A percentile compares a stretch with the other conserved stretches of the same genome.
phyloP scores from a whole-genome alignment of 2,113 vertebrate species.

The Cephalopholis sonnerati region DNA sequence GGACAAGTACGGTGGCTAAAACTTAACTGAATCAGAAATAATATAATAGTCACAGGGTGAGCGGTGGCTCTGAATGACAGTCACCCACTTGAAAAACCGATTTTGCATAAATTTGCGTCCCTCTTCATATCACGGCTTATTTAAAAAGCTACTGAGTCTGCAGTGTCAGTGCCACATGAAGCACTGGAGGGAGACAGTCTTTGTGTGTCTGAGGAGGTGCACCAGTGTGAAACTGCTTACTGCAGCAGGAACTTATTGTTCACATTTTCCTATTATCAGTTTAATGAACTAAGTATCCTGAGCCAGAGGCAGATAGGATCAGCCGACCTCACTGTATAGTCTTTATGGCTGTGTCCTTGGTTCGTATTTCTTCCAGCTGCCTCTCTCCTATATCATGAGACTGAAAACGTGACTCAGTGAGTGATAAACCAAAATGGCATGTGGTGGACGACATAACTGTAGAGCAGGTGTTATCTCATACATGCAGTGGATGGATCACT shows the following conservation, averaged over 20 bases:
- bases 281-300: slow-evolving; percentile 52
- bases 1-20: not conserved
- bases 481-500: not conserved
- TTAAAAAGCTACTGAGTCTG: slow-evolving; percentile 59
- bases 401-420: slow-evolving; percentile 29
- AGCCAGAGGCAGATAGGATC: slow-evolving; percentile 43
- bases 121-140: slow-evolving; percentile 8
- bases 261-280: slow-evolving; percentile 61
- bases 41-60: not conserved
- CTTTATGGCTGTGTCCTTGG: slow-evolving; percentile 50
- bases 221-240: slow-evolving; percentile 62
- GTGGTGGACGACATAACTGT: not conserved
- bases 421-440: slow-evolving; percentile 20
- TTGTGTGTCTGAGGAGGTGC: slow-evolving; percentile 31
- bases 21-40: not conserved
- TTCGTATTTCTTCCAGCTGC: slow-evolving; percentile 58
- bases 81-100: not conserved
- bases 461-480: slow-evolving; percentile 29
- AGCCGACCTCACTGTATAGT: slow-evolving; percentile 36
- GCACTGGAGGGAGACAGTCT: slow-evolving; percentile 19
- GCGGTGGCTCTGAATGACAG: not conserved
- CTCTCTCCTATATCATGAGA: slow-evolving; percentile 24
- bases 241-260: slow-evolving; percentile 56
- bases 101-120: not conserved
- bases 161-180: slow-evolving; percentile 41